Evolutionary conservation across 2,797 vertebrate genomes (phyloP), one percentile per base, ranked within the genome.

Genomic region (Aeoliscus strigatus): DNA sequence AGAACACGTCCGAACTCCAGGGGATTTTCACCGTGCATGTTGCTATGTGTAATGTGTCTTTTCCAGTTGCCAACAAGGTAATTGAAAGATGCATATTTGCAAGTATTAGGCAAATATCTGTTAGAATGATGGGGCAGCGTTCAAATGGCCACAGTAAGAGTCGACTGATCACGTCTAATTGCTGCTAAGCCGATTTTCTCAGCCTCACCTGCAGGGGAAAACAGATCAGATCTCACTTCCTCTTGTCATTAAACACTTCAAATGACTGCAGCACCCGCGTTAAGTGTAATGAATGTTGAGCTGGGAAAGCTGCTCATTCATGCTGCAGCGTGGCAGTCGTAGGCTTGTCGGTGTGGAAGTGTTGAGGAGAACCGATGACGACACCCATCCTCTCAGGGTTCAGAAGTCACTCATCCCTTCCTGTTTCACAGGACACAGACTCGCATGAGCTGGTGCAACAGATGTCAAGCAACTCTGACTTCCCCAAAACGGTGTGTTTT

Each of bases 361-460:
- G 43, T 52, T 24, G 47, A 55, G 62, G 30, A 46, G 46, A 53
- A 59, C 41, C 7, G 41, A 73, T 83, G 84, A 87, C 66, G 69
- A 73, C 61, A 78, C 47, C 31, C 73, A 84, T 85, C 74, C 83
- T 83, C 52, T 53, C 30, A 16, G 38, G 44, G 73, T 70, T 82
- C 65, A 82, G 49, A 79, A 73, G 81, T 86, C 85, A 83, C 58
- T 63, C 60, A 41, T 81, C 77, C 71, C 72, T 82, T 89, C 86
- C 83, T 86, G 78, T 78, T 82, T 66, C 49, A 80, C 81, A 86
- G 85, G 87, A 88, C 72, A 37, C 72, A 80, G 58, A 67, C 72
- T 70, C 38, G 39, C 75, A 70, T 21, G 56, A 54, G 57, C 15
- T 3, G 18, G 43, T 50, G 49, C 59, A 66, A 75, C 70, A 61